Base-by-base conservation (phyloP, 2,113 vertebrate species). In the Conger conger region DNA sequence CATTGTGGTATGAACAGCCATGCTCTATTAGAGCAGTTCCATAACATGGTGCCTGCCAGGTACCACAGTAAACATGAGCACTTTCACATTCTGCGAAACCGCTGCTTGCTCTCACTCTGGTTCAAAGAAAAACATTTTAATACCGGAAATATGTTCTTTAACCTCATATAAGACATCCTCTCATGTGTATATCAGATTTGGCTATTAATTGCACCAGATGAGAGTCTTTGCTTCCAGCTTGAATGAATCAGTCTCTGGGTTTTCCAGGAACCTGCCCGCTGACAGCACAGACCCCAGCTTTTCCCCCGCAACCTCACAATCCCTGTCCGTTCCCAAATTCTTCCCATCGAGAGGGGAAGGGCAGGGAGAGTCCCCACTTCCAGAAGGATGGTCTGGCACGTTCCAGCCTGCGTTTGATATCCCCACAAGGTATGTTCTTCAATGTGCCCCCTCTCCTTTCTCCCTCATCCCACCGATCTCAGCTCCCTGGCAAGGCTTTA, bases 401-500 rank as follows among this genome's bases (percentile, higher is more conserved):
- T 54, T 90, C 90, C 45, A 8, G 53, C 78, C 76, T 33, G 90
- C 80, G 93, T 1, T 83, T 40, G 81, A 90, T 90, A 84, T 82
- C 91, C 93, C 94, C 93, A 89, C 89, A 90, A 92, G 88, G 80
- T 86, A 83, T 81, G 76, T 86, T 86, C 85, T 83, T 85, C 84
- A 86, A 50, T 30, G 78, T 76, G 33, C 33, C 77, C 23, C 40
- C 35, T 60, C 76, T 85, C 79, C 80, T 79, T 42, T 37, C 57
- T 86, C 38, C 78, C 83, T 87, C 76, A 63, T 83, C 76, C 50
- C 84, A 79, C 76, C 2, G 76, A 91, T 92, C 86, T 85, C 91
- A 86, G 84, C 90, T 90, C 89, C 83, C 92, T 96, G 94, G 95
- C 94, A 91, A 87, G n/a, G 87, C 93, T 95, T 96, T 90, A 95